Conservation (phyloP, 2,888 invertebrate genomes). For the Ephialtes manifestator region DNA sequence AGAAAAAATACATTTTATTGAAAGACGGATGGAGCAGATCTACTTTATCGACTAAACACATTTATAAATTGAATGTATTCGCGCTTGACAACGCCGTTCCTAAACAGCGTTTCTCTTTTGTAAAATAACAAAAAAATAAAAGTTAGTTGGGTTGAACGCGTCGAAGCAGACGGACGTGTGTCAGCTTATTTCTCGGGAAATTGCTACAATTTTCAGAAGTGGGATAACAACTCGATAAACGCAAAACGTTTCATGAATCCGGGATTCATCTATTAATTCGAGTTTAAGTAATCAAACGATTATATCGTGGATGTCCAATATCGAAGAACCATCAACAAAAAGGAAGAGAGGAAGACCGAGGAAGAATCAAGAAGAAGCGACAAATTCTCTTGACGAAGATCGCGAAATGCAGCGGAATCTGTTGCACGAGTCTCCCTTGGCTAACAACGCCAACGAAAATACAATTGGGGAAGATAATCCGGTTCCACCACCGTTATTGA, state of each 20-base stretch:
- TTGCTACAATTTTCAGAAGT: not conserved
- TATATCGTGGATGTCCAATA: not conserved
- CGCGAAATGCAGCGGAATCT: not conserved
- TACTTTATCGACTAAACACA: too few species aligned
- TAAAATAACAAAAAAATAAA: too few species aligned
- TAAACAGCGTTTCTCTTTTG: too few species aligned
- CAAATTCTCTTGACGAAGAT: not conserved
- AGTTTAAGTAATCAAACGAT: not conserved
- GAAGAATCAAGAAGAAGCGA: not conserved
- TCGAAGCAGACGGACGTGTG: too few species aligned
- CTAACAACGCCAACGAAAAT: not conserved
- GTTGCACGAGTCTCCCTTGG: not conserved
- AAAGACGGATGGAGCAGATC: too few species aligned
- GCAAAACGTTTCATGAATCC: not conserved
- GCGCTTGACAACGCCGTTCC: too few species aligned
- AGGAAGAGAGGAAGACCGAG: not conserved
- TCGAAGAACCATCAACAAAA: not conserved
- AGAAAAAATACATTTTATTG: too few species aligned
- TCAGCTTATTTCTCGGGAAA: too few species aligned
- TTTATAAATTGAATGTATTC: too few species aligned
- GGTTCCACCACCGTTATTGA: not conserved
- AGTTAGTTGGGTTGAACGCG: too few species aligned
- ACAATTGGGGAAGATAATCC: not conserved
- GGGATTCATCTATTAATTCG: not conserved
- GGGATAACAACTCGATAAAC: not conserved